phyloP scores from a whole-genome alignment of 1,140 invertebrate genomes.

The Sycophila sp. region DNA sequence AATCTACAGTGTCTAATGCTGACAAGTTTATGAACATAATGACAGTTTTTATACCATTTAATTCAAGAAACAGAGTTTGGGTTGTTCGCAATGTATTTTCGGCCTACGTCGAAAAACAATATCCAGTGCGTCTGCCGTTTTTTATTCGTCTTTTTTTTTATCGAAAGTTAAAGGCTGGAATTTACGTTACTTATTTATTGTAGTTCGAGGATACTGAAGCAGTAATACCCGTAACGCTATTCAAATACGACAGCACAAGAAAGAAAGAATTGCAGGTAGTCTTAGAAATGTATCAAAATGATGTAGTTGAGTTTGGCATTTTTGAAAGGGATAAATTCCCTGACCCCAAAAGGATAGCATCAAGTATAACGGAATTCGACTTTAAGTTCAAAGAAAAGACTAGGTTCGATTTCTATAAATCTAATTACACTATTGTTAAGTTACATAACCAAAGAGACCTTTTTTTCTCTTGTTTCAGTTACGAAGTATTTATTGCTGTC shows the following conservation, averaged over 20 bases:
- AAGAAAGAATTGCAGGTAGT: constrained; percentile 59
- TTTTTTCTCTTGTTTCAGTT: constrained; percentile 47
- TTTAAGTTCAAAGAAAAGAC: constrained; percentile 52
- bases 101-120: constrained; percentile 55
- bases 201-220: constrained; percentile 60
- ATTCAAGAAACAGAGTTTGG: constrained; percentile 56
- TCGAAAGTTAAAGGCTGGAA: neutral
- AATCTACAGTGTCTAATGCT: neutral
- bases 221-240: constrained; percentile 57
- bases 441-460: no score
- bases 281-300: constrained; percentile 54
- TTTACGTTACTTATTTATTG: constrained; percentile 32
- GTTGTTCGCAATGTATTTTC: constrained; percentile 55
- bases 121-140: constrained; percentile 42
- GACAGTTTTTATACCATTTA: constrained; percentile 58
- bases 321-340: constrained; percentile 61
- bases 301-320: constrained; percentile 60
- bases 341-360: constrained; percentile 57
- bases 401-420: constrained; percentile 45
- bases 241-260: constrained; percentile 61
- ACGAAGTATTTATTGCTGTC: constrained; percentile 60
- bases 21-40: neutral
- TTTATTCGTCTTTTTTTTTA: neutral
- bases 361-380: constrained; percentile 58
- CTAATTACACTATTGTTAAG: no score